Evolutionary conservation across 2,113 vertebrate species (phyloP), one percentile per base, ranked within the genome.

Genomic region (Aleadryas rufinucha): DNA sequence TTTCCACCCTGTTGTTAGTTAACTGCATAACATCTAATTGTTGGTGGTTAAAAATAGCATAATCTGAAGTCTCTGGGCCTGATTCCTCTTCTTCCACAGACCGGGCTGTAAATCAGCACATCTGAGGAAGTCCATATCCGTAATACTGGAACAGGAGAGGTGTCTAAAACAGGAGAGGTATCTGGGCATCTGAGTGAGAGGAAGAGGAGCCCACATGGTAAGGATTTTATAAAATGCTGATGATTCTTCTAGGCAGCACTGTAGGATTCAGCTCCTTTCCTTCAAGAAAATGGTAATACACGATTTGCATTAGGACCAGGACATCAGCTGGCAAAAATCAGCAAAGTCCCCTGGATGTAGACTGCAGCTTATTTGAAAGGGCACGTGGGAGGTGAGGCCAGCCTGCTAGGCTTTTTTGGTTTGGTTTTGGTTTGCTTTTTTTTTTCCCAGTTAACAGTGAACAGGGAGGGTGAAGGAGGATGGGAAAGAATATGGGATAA

Each of bases 1-100:
- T 87, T 97, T 68, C 37, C 54, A 95, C 53, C 16, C 28, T 49
- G 87, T 95, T 95, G 96, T 97, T 93, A 96, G 96, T 84, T 93
- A 80, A 95, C 79, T 95, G 87, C 81, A 83, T 33, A 84, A 61
- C 27, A 77, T 96, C 87, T 94, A 90, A 84, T 81, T 79, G 89
- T 71, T 63, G 77, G 27, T 71, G 60, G 81, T 93, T 95, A 89
- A 97, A 96, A 97, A 96, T 45, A 94, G 75, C 65, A 59, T 77
- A 60, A 78, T 74, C 85, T 79, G 35, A 87, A 90, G 84, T 70
- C 68, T 63, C 69, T 80, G 92, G 66, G 50, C 30, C 65, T 60
- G 93, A 89, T 84, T 89, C 37, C 49, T 90, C 53, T 68, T 59
- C 35, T 90, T 86, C 53, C 16, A 21, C 59, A 47, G 41, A 39